Evolutionary conservation across 2,888 invertebrate genomes (phyloP).

Genomic region (Smittia sp.): DNA sequence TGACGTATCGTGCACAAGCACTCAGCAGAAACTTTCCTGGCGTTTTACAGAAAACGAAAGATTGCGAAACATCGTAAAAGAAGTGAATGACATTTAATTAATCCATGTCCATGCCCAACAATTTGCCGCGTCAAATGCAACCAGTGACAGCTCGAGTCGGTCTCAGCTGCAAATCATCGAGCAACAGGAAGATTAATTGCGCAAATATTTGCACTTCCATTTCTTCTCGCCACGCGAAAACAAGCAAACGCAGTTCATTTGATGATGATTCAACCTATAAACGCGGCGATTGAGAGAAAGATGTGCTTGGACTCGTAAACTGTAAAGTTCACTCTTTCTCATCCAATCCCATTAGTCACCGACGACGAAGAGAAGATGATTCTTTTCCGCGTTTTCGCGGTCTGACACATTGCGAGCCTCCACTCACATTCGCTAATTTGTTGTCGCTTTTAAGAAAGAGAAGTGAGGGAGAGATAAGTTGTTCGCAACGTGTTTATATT

Average conservation of each 20-base stretch:
- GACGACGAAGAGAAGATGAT: neutral
- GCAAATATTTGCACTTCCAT: slow-evolving; percentile 8
- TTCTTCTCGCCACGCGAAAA: neutral
- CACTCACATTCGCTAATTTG: neutral
- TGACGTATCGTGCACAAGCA: too few relatives aligned
- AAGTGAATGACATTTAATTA: neutral
- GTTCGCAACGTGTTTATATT: too few relatives aligned
- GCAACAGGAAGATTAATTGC: slow-evolving; percentile 22
- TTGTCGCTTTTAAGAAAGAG: too few relatives aligned
- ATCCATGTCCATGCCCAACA: slow-evolving; percentile 5
- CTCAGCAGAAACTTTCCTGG: too few relatives aligned
- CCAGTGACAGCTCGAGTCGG: neutral
- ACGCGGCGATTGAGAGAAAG: neutral
- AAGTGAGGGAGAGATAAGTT: too few relatives aligned
- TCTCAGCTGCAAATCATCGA: neutral
- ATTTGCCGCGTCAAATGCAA: neutral
- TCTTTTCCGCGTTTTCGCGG: neutral
- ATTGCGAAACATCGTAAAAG: neutral
- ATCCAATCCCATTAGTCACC: neutral
- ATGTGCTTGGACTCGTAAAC: neutral
- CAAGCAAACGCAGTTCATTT: neutral
- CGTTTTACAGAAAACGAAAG: too few relatives aligned
- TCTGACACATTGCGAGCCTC: neutral
- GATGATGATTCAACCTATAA: neutral
- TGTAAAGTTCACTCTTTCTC: neutral